A percentile compares a stretch with the other conserved stretches of the same genome.
These are phyloP conservation scores for Psittacula cyanocephala DNA, from an alignment of 2,113 vertebrate species.

Conservation along the genomic window DNA sequence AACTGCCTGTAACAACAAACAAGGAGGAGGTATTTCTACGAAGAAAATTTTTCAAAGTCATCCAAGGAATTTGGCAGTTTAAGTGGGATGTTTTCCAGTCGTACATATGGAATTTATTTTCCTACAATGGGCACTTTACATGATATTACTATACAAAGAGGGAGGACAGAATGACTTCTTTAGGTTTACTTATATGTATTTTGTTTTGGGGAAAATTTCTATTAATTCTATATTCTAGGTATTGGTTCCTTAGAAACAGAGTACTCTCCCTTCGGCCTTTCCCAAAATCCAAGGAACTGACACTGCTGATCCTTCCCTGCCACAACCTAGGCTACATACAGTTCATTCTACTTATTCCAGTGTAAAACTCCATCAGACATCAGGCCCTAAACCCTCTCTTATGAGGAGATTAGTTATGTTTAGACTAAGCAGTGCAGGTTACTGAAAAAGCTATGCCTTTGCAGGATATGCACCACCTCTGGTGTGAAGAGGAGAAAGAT, in stretches of 20 bases:
- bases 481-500: not conserved
- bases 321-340: not conserved
- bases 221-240: not conserved
- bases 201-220: not conserved
- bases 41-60: not conserved
- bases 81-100: not conserved
- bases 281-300: not conserved
- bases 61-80: not conserved
- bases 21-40: not conserved
- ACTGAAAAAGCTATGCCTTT: not conserved
- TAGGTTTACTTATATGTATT: not conserved
- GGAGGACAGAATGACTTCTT: not conserved
- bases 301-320: not conserved
- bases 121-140: not conserved
- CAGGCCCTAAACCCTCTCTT: not conserved
- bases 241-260: not conserved
- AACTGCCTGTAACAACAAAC: not conserved
- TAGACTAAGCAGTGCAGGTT: not conserved
- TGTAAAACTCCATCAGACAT: not conserved
- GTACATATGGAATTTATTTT: slow-evolving; percentile 19
- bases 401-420: not conserved
- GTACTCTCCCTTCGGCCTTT: not conserved
- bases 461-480: not conserved
- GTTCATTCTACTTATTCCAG: not conserved
- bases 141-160: not conserved